Evolutionary conservation across 2,113 vertebrate species (phyloP), one percentile per base, ranked within the genome.

Genomic region (Mesembrinibis cayennensis): DNA sequence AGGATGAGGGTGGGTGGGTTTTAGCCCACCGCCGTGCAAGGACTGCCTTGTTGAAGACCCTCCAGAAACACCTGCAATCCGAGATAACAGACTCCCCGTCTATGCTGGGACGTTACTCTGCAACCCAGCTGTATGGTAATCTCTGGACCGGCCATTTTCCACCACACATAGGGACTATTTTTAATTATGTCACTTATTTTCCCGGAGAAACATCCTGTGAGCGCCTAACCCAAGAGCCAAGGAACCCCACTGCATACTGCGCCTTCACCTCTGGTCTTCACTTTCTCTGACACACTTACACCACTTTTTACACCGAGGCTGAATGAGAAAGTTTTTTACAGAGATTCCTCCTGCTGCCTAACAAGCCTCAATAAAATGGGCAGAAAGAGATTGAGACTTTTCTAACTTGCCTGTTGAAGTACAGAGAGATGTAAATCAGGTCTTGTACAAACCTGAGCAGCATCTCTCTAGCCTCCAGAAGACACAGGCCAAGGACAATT

Each of bases 201-300:
- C 38, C 42, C 58, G 58, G 30, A 83, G 53, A 81, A 87, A 62
- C 30, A 70, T 26, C 45, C 82, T 36, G 4, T 22, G 44, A 81
- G 30, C 7, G 30, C 49, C 36, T 53, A 81, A 87, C 2, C 7
- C 34, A 62, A 77, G 19, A 52, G 38, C 15, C 38, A 58, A 58
- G 38, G 50, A 84, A 67, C 17, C 11, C 16, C 2, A 0, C 34
- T 2, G 0, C 1, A 0, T 13, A 32, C 61, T 13, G 38, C 5
- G 8, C 32, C 45, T 92, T 38, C 61, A 58, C 50, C n/a, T 65
- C 72, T 27, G 47, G 30, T 70, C 22, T 59, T 69, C 7, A 4
- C 61, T 72, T 86, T 72, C 74, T 45, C 19, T 0, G 4, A 56
- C 38, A 66, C 44, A 30, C 17, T 50, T 77, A 29, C 26, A 22